phyloP scores from a whole-genome alignment of 2,113 vertebrate species.

The Arvicanthis niloticus region DNA sequence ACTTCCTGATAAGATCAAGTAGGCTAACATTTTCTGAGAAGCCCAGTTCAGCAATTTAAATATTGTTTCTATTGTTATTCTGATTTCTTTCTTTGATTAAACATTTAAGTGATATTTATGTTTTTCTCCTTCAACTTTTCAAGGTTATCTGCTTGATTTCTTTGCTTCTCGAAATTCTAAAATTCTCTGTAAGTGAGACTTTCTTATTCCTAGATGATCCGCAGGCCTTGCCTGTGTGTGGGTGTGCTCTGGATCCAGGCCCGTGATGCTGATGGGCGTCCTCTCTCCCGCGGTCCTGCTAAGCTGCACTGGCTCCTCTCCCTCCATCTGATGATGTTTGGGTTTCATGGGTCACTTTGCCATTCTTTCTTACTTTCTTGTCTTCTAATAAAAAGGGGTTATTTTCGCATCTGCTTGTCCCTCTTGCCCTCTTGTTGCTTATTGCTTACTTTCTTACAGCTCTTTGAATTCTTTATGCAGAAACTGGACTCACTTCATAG shows the following conservation, averaged over 20 bases:
- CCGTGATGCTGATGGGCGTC: too few relatives aligned
- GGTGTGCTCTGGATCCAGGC: neutral
- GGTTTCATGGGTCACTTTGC: neutral
- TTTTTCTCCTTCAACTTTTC: conserved; percentile 6
- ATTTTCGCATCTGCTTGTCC: neutral
- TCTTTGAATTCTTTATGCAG: neutral
- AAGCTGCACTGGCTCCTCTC: neutral
- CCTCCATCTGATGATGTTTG: neutral
- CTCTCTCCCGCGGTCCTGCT: neutral
- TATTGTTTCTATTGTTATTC: neutral
- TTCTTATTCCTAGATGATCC: neutral
- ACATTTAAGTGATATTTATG: neutral
- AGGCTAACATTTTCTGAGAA: conserved; percentile 29
- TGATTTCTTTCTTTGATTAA: conserved; percentile 30
- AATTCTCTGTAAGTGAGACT: neutral
- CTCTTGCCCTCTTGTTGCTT: neutral
- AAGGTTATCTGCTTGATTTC: neutral
- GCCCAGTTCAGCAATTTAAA: conserved; percentile 12
- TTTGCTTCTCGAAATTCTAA: neutral
- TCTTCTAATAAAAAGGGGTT: neutral
- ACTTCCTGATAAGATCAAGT: conserved; percentile 20
- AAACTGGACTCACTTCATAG: neutral
- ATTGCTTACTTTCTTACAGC: neutral
- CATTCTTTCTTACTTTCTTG: neutral
- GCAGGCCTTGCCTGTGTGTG: neutral